phyloP scores from a whole-genome alignment of 2,113 vertebrate genomes.

The Addax nasomaculatus region DNA sequence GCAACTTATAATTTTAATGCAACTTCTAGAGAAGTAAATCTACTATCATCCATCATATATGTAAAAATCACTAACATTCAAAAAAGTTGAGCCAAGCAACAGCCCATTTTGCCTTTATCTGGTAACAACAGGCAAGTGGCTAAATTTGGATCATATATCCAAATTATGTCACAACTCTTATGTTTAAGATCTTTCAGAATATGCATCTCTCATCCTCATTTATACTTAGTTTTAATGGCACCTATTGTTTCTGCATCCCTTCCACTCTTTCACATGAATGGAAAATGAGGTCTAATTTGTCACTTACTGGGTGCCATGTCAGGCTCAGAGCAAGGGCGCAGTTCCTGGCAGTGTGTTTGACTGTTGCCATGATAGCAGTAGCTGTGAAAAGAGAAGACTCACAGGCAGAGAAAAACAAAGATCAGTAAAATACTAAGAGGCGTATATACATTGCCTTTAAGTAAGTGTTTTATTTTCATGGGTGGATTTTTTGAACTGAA shows the following conservation, averaged over 20 bases:
- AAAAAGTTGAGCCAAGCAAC: background rate
- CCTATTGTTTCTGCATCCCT: background rate
- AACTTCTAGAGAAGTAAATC: background rate
- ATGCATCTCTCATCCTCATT: background rate
- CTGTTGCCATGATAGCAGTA: background rate
- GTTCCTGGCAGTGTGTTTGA: background rate
- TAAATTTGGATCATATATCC: background rate
- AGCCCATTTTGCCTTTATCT: background rate
- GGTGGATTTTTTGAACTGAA: background rate
- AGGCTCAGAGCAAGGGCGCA: background rate
- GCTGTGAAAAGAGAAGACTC: background rate
- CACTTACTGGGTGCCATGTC: background rate
- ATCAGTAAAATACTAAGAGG: background rate
- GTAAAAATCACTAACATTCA: background rate
- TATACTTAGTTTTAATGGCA: background rate
- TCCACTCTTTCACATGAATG: background rate
- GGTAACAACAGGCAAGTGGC: background rate
- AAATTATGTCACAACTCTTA: background rate
- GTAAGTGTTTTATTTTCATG: background rate
- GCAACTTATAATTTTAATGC: background rate
- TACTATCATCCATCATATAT: background rate
- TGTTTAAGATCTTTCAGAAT: background rate
- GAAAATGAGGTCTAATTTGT: background rate
- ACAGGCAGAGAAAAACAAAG: background rate
- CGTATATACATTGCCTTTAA: background rate